Base-by-base conservation (phyloP, 2,113 vertebrate genomes). In the Azemiops feae region DNA sequence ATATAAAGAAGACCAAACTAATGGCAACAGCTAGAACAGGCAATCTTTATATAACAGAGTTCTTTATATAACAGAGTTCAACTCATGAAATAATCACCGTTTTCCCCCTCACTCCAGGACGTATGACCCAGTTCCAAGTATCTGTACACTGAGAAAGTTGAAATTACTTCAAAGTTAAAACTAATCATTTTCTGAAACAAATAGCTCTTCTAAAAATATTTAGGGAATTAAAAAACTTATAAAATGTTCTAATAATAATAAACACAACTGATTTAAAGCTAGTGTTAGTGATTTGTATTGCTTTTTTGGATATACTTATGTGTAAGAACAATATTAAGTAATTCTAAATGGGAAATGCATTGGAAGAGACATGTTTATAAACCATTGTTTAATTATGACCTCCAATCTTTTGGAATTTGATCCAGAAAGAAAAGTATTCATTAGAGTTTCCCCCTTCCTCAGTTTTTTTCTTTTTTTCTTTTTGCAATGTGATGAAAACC, bases 401-500 rank as follows among this genome's bases (percentile, higher is more conserved):
- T 97, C 92, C 95, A 97, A 94, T 97, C 97, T 98, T 97, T 96
- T 96, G 97, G 96, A 96, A 97, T 96, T 94, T 96, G 96, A 97
- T 97, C 96, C 97, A 98, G 96, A 97, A 98, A 97, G 95, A 96
- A 97, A 97, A 97, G 94, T 96, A 97, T 97, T 97, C 97, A 96
- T 97, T 97, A 97, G 95, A 97, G 97, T 97, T 97, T 97, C 96
- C 30, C 57, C 30, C 30, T 69, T 69, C 11, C 30, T 34, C 30
- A 3, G 7, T 23, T 58, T 58, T 58, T 64, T 30, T 58, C 25
- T 8, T 64, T 30, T 64, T 64, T 8, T 20, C n/a, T 97, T 94
- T 96, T 95, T 92, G 96, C 97, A 96, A 96, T 96, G 95, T 93
- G 95, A 97, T 95, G 94, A 96, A 97, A 96, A 94, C 97, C 96